Evolutionary conservation across 2,797 vertebrate genomes (phyloP), one percentile per base, ranked within the genome.

Genomic region (Adelosebastes latens): DNA sequence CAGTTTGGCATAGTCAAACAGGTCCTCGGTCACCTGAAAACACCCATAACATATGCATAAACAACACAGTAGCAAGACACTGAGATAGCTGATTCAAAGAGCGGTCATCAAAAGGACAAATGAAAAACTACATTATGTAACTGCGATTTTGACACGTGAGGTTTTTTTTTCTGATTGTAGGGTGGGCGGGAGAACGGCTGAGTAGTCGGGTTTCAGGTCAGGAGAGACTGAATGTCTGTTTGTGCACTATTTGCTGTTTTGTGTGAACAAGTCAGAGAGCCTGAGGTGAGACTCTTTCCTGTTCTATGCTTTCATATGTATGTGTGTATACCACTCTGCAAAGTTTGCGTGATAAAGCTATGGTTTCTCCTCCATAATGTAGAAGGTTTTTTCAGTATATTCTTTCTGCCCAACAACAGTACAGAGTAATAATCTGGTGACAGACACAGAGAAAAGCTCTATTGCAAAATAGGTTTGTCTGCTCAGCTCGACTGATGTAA

Each of bases 1-100:
- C 42, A 99, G 95, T 75, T 96, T 97, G 80, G 91, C 85, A 62
- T 96, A 98, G 92, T 99, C 97, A 60, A 99, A 99, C 91, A 97
- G 96, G 93, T 99, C 97, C 82, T 98, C 94, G 4, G 96, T 97
- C 92, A 96, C 96, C 97, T 92, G 89, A 78, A 36, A 65, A 60
- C 25, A 70, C 3, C 8, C 53, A 42, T 1, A 13, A 24, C 11
- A 64, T 2, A 69, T 2, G 8, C 27, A 46, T 56, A 3, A 67
- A 62, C 25, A 56, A 10, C 25, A 52, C 6, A 56, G 39, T 1
- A 34, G 10, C 2, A 6, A 39, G 3, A 80, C 64, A 31, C 18
- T 32, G 6, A 60, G 25, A 63, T 11, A 8, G 25, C 8, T 1
- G 20, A 65, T 34, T 46, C 11, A 25, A 12, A 27, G 2, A 36